phyloP scores from a whole-genome alignment of 2,888 invertebrate species.

The Osmoderma eremita region DNA sequence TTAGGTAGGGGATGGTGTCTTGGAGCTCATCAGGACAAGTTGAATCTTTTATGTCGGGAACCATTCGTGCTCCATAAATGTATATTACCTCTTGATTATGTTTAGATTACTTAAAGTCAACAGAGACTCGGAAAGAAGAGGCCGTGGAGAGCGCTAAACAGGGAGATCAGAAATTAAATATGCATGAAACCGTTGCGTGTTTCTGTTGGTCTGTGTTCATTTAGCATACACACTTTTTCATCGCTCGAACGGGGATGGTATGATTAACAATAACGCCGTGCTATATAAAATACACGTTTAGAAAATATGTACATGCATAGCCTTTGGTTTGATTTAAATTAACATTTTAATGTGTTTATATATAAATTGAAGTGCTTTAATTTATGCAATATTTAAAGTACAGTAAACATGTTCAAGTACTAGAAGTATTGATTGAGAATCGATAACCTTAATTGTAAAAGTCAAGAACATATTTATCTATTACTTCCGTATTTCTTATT shows the following conservation, averaged over 20 bases:
- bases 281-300: too few relatives aligned
- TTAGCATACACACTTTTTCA: slow-evolving; percentile 20
- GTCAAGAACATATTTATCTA: too few relatives aligned
- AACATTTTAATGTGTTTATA: too few relatives aligned
- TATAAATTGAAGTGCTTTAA: too few relatives aligned
- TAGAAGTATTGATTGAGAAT: too few relatives aligned
- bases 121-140: slow-evolving; percentile 49
- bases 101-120: slow-evolving; percentile 53
- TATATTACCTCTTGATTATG: slow-evolving; percentile 55
- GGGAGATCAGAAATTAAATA: slow-evolving; percentile 52
- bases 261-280: background rate
- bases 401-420: too few relatives aligned
- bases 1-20: background rate
- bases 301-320: too few relatives aligned
- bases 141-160: slow-evolving; percentile 50
- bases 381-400: too few relatives aligned
- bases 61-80: slow-evolving; percentile 54
- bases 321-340: too few relatives aligned
- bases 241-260: background rate
- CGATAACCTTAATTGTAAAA: too few relatives aligned
- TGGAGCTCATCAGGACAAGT: slow-evolving; percentile 23
- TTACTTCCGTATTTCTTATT: too few relatives aligned
- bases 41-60: slow-evolving; percentile 40
- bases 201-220: slow-evolving; percentile 35
- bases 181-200: slow-evolving; percentile 51